Conservation (phyloP, 2,797 vertebrate species). For the Gobionotothen gibberifrons region DNA sequence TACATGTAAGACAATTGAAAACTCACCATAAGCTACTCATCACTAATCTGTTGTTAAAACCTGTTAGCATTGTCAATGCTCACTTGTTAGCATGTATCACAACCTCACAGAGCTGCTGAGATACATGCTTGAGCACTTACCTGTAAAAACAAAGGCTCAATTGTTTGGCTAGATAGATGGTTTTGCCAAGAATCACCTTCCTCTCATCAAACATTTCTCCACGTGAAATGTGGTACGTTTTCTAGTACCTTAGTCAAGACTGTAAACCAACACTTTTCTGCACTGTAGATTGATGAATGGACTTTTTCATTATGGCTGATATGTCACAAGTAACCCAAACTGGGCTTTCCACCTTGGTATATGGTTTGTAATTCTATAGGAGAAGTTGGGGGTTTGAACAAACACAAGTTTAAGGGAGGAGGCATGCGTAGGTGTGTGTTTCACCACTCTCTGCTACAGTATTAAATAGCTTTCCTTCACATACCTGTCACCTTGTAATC, state of each 20-base stretch:
- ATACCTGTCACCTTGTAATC: conserved; percentile 71
- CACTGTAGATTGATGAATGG: conserved; percentile 72
- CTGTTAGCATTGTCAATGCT: neutral
- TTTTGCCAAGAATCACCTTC: conserved; percentile 29
- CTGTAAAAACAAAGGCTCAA: conserved; percentile 30
- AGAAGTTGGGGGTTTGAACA: conserved; percentile 65
- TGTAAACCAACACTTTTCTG: conserved; percentile 53
- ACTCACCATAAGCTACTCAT: neutral
- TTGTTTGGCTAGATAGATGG: conserved; percentile 20
- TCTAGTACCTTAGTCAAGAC: conserved; percentile 13
- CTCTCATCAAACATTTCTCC: conserved; percentile 7
- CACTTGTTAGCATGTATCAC: neutral
- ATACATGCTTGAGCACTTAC: conserved; percentile 4
- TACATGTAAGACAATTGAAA: neutral
- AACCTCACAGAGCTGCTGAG: neutral
- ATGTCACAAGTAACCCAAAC: conserved; percentile 61
- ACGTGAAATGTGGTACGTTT: neutral
- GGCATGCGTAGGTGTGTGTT: conserved; percentile 61
- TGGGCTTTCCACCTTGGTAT: conserved; percentile 57
- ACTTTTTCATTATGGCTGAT: conserved; percentile 67
- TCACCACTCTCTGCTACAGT: conserved; percentile 64
- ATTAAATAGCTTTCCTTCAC: conserved; percentile 74
- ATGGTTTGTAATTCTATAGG: conserved; percentile 75
- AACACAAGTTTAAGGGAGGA: conserved; percentile 69
- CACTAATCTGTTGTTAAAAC: neutral